Evolutionary conservation across 2,797 vertebrate genomes (phyloP), one percentile per base, ranked within the genome.

Genomic region (Typhlichthys subterraneus): DNA sequence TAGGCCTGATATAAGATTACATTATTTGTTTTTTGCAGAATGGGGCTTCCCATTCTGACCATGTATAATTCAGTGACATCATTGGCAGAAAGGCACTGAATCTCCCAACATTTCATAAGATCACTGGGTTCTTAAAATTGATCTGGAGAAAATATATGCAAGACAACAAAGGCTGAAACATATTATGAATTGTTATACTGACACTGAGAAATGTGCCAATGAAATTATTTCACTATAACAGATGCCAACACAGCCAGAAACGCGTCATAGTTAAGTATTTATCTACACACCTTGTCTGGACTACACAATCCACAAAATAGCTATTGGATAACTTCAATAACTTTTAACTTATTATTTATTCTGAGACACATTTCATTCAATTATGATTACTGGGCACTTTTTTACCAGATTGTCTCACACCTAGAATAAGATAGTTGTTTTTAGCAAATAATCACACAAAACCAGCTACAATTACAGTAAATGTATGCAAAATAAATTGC

Each of bases 1-100:
- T 29, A 29, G 23, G 45, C 14, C 6, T 17, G 19, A 55, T 23
- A 49, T 5, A 2, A 29, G 56, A 63, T 65, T 61, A 51, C 55
- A 47, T 17, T 51, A 14, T 17, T 13, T 1, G 45, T 42, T 65
- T 52, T 49, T 54, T 67, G 45, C 59, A 33, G 47, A 47, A 33
- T 42, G 80, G 84, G 87, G 63, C 45, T 89, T 89, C 88, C 86
- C 87, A 80, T 48, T 51, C 23, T 7, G 45, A 76, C 69, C 79
- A 54, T 73, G 76, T 55, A 73, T 48, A 58, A 42, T 57, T 65
- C 12, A 29, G 53, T 67, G 54, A 77, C 60, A 73, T 78, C 57
- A 61, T 67, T 7, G 67, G 52, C 65, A 29, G 56, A 57, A 42
- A 69, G 7, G 63, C 65, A 59, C 19, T 48, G 57, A 6, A 33